These are phyloP conservation scores for Esox niger DNA, from an alignment of 2,113 vertebrate species.

Conservation along the genomic window DNA sequence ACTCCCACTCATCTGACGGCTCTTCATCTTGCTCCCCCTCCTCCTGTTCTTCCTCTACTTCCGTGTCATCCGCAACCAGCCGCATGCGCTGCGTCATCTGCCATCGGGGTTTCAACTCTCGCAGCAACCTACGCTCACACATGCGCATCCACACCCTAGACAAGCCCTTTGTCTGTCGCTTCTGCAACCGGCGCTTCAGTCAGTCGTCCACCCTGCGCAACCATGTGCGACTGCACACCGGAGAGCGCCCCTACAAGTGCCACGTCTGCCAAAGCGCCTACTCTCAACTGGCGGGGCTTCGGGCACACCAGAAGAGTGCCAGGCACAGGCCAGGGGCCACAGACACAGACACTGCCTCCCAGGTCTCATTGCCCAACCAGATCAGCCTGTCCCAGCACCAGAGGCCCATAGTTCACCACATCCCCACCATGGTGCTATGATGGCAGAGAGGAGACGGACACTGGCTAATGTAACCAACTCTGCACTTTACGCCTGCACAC, in stretches of 20 bases:
- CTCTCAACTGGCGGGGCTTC: slow-evolving; percentile 93
- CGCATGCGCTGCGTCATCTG: slow-evolving; percentile 99
- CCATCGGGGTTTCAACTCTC: slow-evolving; percentile 97
- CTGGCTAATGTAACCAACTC: background rate
- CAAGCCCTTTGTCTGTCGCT: slow-evolving; percentile 97
- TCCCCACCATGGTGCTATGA: slow-evolving; percentile 93
- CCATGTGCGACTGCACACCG: slow-evolving; percentile 96
- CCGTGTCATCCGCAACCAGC: slow-evolving; percentile 52
- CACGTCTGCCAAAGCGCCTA: slow-evolving; percentile 98
- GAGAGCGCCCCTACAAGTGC: slow-evolving; percentile 96
- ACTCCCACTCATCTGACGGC: slow-evolving; percentile 78
- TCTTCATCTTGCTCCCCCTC: slow-evolving; percentile 52
- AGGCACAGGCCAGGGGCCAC: slow-evolving; percentile 83
- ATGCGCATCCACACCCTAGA: slow-evolving; percentile 99
- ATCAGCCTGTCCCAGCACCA: slow-evolving; percentile 69
- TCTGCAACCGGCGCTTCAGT: slow-evolving; percentile 98
- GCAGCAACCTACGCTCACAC: slow-evolving; percentile 98
- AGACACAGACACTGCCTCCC: slow-evolving; percentile 1
- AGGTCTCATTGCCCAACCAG: slow-evolving; percentile 30
- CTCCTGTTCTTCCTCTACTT: slow-evolving; percentile 39
- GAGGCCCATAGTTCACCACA: slow-evolving; percentile 79
- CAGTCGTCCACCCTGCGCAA: slow-evolving; percentile 97
- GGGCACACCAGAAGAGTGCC: slow-evolving; percentile 97
- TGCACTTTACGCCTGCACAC: slow-evolving; percentile 6
- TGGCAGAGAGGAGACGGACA: background rate